A percentile compares a stretch with the other conserved stretches of the same genome.
phyloP scores from a whole-genome alignment of 2,888 invertebrate species.

The Idaea aversata region DNA sequence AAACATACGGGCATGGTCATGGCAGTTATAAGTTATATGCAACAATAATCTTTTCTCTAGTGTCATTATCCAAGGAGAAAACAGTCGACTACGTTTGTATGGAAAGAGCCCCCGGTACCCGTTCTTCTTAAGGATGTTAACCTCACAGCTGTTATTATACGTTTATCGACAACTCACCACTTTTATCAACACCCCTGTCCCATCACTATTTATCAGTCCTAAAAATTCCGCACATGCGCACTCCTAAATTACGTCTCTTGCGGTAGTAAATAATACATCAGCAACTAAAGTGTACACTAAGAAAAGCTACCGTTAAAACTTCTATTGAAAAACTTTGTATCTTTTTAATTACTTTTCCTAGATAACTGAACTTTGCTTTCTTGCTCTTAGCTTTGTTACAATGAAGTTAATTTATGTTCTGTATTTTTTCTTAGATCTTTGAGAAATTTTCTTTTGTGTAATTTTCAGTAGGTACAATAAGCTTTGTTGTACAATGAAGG shows the following conservation, averaged over 20 bases:
- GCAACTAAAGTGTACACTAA: slow-evolving; percentile 17
- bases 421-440: background rate
- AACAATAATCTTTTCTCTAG: too few relatives aligned
- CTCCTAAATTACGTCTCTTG: slow-evolving; percentile 20
- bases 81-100: too few relatives aligned
- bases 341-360: background rate
- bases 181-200: background rate
- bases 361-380: background rate
- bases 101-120: too few relatives aligned
- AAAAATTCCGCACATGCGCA: slow-evolving; percentile 58
- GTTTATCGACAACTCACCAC: slow-evolving; percentile 5
- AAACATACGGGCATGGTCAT: too few relatives aligned
- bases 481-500: background rate
- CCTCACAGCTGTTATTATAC: too few relatives aligned
- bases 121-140: too few relatives aligned
- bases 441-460: background rate
- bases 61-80: too few relatives aligned
- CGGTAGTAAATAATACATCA: slow-evolving; percentile 58
- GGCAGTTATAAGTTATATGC: too few relatives aligned
- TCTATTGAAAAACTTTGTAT: background rate
- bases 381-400: background rate
- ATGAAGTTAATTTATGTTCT: background rate
- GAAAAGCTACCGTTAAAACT: slow-evolving; percentile 2
- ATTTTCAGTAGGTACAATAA: background rate
- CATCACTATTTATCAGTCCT: slow-evolving; percentile 40